These are phyloP conservation scores for Listrodromus nycthemerus DNA, from an alignment of 2,888 invertebrate genomes.

Conservation along the genomic window DNA sequence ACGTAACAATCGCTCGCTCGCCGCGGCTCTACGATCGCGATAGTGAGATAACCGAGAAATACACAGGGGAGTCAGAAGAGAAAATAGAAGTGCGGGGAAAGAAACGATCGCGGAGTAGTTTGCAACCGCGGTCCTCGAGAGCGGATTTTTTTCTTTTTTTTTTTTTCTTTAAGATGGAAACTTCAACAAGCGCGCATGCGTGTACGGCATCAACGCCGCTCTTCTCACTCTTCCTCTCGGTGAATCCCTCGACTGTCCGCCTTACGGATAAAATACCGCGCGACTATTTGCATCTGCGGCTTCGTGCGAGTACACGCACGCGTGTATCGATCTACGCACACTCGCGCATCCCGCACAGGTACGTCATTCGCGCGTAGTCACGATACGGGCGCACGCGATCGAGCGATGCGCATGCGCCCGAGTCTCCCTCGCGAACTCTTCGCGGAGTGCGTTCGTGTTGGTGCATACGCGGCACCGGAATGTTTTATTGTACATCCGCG, in stretches of 20 bases:
- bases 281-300: conserved; percentile 24
- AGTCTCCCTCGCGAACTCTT: neutral
- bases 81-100: conserved; percentile 6
- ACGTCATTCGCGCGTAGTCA: neutral
- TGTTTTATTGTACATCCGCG: conserved; percentile 38
- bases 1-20: conserved; percentile 32
- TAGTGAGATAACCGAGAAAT: conserved; percentile 32
- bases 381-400: conserved; percentile 15
- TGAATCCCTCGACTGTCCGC: conserved; percentile 3
- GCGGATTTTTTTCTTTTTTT: neutral
- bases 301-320: neutral
- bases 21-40: neutral
- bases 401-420: conserved; percentile 3
- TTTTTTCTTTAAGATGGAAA: conserved; percentile 6
- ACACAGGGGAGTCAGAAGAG: neutral
- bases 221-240: conserved; percentile 24
- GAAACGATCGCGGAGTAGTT: conserved; percentile 11
- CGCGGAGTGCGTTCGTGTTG: neutral
- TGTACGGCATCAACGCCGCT: neutral
- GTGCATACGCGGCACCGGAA: conserved; percentile 19
- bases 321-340: too few species aligned
- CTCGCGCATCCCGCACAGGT: neutral
- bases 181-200: conserved; percentile 1
- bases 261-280: conserved; percentile 10
- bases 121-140: conserved; percentile 16